Percentiles rank a stretch among this genome's conserved stretches.
These are phyloP conservation scores for Nyleta sp. DNA, from an alignment of 2,888 invertebrate genomes.

Conservation along the genomic window DNA sequence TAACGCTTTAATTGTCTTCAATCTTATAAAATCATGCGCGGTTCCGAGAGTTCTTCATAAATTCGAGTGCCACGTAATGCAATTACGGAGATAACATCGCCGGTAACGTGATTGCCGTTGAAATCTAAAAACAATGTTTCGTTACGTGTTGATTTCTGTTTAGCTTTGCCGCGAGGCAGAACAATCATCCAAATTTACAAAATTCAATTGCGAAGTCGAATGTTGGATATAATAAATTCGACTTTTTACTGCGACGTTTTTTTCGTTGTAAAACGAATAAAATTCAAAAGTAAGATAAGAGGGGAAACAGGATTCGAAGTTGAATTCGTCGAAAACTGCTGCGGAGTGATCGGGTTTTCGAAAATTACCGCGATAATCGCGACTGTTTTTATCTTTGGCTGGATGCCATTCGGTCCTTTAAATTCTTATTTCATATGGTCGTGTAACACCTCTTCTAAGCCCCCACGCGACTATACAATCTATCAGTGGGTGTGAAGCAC, in stretches of 20 bases:
- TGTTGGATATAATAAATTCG: too few relatives aligned
- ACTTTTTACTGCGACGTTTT: too few relatives aligned
- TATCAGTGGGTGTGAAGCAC: constrained; percentile 40
- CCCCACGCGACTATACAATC: constrained; percentile 45
- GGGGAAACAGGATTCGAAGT: neutral
- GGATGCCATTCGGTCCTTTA: constrained; percentile 42
- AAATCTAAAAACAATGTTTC: neutral
- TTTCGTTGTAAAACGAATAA: too few relatives aligned
- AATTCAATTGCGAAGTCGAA: too few relatives aligned
- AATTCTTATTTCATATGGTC: constrained; percentile 48
- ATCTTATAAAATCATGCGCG: constrained; percentile 24
- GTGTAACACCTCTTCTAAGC: constrained; percentile 36
- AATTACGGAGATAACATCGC: neutral
- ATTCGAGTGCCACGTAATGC: constrained; percentile 8
- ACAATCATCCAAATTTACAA: too few relatives aligned
- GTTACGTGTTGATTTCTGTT: too few relatives aligned
- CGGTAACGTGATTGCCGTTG: neutral
- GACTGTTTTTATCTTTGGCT: constrained; percentile 56
- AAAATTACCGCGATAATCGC: constrained; percentile 24
- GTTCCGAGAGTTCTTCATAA: constrained; percentile 3
- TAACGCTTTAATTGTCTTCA: constrained; percentile 34
- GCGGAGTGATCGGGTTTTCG: neutral
- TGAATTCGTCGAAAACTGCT: neutral
- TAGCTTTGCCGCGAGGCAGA: too few relatives aligned
- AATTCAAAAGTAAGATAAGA: too few relatives aligned